Evolutionary conservation across 2,888 invertebrate species (phyloP), one percentile per base, ranked within the genome.

Genomic region (Coleophora deauratella): DNA sequence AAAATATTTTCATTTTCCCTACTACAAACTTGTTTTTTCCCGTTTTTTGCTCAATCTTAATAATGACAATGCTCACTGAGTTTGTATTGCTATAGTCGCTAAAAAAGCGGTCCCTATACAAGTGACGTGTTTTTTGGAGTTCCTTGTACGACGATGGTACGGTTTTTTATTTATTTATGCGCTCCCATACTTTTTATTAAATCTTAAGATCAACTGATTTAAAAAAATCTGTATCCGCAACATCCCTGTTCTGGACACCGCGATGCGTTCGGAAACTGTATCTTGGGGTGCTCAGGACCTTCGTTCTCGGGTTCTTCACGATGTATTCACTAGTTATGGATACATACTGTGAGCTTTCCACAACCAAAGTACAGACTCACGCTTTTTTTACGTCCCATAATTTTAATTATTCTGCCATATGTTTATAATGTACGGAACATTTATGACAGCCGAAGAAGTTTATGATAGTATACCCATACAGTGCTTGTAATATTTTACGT

Each of bases 291-390:
- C 40, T 88, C 72, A 0, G 98, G 96, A 81, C 99, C 99, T 74
- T 98, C 98, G 69, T 97, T 96, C 0, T 95, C 94, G 13, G 93
- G n/a, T n/a, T n/a, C 88, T 21, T n/a, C n/a, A n/a, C n/a, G n/a
- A n/a, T n/a, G n/a, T n/a, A 99, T 82, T 52, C 98, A 89, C 50
- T 91, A 84, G 72, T 99, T 99, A 0, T 96, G 98, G 73, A 91
- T 91, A n/a, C n/a, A n/a, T n/a, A 71, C 99, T 99, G 68, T 99
- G 98, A 0, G 95, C 93, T 57, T 88, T 88, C 98, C 98, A 99
- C 15, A 99, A 78, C 97, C 98, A 99, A 33, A 98, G 73, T 1
- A 98, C 89, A 11, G 91, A 91, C 45, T 95, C 93, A 42, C 93
- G 90, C 53, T 90, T 89, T 39, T 11, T 86, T 81, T 0, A 95